Percentiles rank a stretch among this genome's conserved stretches.
Conservation (phyloP, 1,140 invertebrate species). For the Nautilus pompilius region DNA sequence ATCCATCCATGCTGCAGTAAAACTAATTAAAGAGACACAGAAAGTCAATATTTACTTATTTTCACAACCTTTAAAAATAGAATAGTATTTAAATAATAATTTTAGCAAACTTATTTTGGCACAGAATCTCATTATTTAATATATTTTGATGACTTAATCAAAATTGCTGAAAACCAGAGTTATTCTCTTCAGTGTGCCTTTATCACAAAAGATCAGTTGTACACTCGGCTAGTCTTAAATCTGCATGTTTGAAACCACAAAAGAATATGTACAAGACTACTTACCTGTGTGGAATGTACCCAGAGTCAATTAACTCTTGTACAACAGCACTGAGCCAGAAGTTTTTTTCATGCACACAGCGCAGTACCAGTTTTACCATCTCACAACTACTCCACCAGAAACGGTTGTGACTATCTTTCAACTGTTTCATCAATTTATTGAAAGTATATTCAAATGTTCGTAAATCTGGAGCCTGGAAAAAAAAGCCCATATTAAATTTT, state of each 20-base stretch:
- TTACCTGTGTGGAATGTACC: constrained; percentile 11
- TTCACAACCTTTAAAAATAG: no score
- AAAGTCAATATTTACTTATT: no score
- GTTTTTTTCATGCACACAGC: constrained; percentile 10
- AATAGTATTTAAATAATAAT: no score
- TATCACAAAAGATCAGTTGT: no score
- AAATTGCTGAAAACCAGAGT: neutral
- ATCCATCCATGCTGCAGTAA: no score
- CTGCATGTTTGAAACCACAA: neutral
- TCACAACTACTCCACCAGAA: neutral
- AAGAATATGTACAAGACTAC: neutral
- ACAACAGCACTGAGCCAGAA: constrained; percentile 16
- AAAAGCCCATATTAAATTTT: neutral
- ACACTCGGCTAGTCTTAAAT: neutral
- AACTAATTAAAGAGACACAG: no score
- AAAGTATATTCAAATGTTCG: constrained; percentile 1
- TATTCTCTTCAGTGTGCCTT: neutral
- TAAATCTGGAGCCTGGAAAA: constrained; percentile 13
- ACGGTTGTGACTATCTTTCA: neutral
- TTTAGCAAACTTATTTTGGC: no score
- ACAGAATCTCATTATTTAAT: no score
- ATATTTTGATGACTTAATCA: no score
- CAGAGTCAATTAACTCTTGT: constrained; percentile 6
- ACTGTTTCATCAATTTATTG: neutral
- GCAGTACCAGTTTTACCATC: constrained; percentile 2